These are phyloP conservation scores for Ptychodera flava DNA, from an alignment of 35 echinoderm and acorn worm genomes.

Conservation along the genomic window DNA sequence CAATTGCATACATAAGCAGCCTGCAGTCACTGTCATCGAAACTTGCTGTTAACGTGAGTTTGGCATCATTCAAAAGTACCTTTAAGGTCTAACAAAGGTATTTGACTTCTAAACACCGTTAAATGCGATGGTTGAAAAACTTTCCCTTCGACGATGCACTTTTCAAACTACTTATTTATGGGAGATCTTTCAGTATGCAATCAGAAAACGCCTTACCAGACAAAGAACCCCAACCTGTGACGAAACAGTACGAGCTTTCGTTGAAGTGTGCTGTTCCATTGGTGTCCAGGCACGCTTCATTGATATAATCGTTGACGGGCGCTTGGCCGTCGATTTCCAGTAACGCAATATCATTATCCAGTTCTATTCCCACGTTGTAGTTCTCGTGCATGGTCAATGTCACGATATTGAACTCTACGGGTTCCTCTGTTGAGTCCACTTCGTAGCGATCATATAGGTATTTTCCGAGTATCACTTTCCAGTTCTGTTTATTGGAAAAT, in stretches of 20 bases:
- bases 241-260: conserved; percentile 10
- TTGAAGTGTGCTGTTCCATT: neutral
- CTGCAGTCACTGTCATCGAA: too few species aligned
- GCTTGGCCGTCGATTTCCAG: conserved; percentile 2
- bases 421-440: neutral
- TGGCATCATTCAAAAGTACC: too few species aligned
- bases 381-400: neutral
- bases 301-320: conserved; percentile 18
- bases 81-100: too few species aligned
- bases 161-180: too few species aligned
- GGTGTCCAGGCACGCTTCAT: conserved; percentile 18
- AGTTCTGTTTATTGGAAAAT: neutral
- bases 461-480: conserved; percentile 8
- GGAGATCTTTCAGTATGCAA: too few species aligned
- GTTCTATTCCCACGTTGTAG: neutral
- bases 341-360: conserved; percentile 3
- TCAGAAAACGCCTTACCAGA: conserved; percentile 18
- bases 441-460: neutral
- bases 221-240: conserved; percentile 24
- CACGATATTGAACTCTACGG: neutral
- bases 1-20: too few species aligned
- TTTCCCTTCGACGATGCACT: too few species aligned
- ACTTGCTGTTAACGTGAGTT: too few species aligned
- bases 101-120: too few species aligned
- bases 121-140: too few species aligned